Conservation (phyloP, 2,797 vertebrate genomes). For the Nasua narica region DNA sequence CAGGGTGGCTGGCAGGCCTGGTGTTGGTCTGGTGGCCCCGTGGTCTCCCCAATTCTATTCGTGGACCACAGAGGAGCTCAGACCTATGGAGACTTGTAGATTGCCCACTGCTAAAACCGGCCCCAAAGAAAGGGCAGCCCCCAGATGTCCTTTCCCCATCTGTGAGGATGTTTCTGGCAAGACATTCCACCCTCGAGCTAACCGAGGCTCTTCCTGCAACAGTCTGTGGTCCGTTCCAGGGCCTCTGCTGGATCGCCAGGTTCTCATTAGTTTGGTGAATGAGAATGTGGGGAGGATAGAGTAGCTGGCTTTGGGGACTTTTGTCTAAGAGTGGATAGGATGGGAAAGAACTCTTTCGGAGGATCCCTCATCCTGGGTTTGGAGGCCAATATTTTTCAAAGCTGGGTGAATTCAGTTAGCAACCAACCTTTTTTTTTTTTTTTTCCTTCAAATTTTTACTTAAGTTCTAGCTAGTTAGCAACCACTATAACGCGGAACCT, state of each 20-base stretch:
- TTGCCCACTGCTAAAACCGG: background rate
- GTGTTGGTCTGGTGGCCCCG: background rate
- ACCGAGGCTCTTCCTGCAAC: background rate
- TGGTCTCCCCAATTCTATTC: background rate
- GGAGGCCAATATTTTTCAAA: background rate
- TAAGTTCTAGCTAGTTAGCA: background rate
- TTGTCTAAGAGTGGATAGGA: background rate
- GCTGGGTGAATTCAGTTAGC: background rate
- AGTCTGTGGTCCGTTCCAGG: background rate
- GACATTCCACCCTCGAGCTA: background rate
- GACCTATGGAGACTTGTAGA: background rate
- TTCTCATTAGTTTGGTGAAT: background rate
- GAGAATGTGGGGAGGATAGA: background rate
- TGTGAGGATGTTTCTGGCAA: background rate
- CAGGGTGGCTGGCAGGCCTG: background rate
- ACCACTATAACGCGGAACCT: background rate
- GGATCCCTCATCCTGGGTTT: background rate
- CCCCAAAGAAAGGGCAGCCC: background rate
- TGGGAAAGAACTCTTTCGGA: background rate
- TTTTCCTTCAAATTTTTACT: background rate
- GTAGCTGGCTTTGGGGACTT: background rate
- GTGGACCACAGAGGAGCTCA: background rate
- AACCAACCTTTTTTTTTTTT: background rate
- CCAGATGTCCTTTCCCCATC: background rate
- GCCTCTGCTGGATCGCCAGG: background rate